Base-by-base conservation (phyloP, 2,888 invertebrate species). In the Oligia latruncula region DNA sequence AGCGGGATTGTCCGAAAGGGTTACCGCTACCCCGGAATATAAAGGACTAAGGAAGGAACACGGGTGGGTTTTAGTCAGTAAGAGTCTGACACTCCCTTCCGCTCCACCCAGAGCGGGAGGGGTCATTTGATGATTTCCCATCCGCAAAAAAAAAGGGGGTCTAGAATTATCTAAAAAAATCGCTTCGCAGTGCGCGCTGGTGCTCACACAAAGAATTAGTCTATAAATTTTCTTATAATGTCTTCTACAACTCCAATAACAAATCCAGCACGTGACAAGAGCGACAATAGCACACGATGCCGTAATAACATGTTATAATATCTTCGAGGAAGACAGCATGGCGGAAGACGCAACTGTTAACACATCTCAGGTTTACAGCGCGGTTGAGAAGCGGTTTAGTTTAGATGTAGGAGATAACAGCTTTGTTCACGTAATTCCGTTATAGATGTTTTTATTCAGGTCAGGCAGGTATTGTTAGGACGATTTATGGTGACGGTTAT, bases 311-410 rank as follows among this genome's bases (percentile, higher is more conserved):
- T 66, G 74, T 77, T 62, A 78, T 74, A 78, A 85, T 79, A 64
- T 49, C n/a, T 75, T 67, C 72, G 29, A 80, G 88, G 87, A 87
- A 88, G 76, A 72, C 80, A 82, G 67, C 8, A 72, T 86, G 78
- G 81, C 87, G 87, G 86, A 86, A 88, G 86, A 29, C 78, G 29
- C 62, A 71, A 43, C 67, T 77, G 70, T 74, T 73, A 74, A 68
- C 85, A 72, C 77, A 78, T 85, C 81, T 88, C 64, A 43, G 52
- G 62, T 76, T 84, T 78, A 84, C 74, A 23, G 77, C 23, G 79
- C 68, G 78, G 79, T 85, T 52, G 62, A 40, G 70, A 80, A 46
- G 74, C 71, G 77, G 66, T 62, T 64, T 67, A 65, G 58, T 71
- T 72, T 6, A 40, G 65, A 77, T 77, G 64, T 40, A 3, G 23